These are phyloP conservation scores for Callopanchax toddi DNA, from an alignment of 2,113 vertebrate genomes.

Conservation along the genomic window DNA sequence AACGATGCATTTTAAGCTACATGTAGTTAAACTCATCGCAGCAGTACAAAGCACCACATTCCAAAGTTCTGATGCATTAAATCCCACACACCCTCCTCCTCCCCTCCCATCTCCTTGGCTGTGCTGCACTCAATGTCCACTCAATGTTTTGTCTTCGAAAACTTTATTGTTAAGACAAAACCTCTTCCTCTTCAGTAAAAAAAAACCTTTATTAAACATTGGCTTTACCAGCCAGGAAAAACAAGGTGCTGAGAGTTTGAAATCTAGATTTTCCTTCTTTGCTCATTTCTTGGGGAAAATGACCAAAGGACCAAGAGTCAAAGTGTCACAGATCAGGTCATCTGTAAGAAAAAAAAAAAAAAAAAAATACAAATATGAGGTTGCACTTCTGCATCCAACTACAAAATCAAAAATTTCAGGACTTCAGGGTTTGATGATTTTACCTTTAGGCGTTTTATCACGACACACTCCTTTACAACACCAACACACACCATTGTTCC, in stretches of 20 bases:
- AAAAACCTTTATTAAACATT: not conserved
- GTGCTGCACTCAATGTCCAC: no score
- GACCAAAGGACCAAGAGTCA: slow-evolving; percentile 37
- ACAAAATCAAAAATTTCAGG: no score
- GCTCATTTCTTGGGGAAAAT: slow-evolving; percentile 21
- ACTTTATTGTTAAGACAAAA: not conserved
- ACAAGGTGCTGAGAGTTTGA: not conserved
- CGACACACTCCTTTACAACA: slow-evolving; percentile 45
- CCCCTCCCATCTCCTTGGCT: no score
- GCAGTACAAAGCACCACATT: no score
- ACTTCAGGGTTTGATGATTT: not conserved
- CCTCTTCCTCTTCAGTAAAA: not conserved
- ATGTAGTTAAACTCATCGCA: no score
- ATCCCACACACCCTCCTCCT: no score
- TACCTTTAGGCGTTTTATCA: not conserved
- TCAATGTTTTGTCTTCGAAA: no score
- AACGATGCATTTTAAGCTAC: no score
- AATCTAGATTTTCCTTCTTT: not conserved
- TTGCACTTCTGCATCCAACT: not conserved
- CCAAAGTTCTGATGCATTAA: no score
- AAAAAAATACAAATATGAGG: not conserved
- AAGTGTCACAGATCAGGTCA: not conserved
- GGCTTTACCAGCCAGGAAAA: not conserved
- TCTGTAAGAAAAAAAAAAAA: slow-evolving; percentile 51
- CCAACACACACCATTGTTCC: slow-evolving; percentile 22